Conservation (phyloP, 2,797 vertebrate species). For the Enteromius thamalakanensis region DNA sequence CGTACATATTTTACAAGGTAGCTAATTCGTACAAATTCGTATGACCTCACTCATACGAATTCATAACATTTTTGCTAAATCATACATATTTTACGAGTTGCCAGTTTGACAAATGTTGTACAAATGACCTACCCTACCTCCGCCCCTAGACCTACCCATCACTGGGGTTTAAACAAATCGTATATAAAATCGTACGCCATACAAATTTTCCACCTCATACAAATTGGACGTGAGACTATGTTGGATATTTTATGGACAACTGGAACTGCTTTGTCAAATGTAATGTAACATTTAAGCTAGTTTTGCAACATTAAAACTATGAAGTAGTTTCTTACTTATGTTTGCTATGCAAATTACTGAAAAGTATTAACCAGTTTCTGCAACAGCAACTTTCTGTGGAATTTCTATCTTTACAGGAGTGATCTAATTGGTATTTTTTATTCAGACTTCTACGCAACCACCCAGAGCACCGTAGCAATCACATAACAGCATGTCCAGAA, state of each 20-base stretch:
- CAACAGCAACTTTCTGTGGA: neutral
- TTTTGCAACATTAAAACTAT: neutral
- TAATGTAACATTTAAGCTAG: neutral
- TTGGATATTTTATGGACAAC: neutral
- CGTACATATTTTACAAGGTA: too few relatives aligned
- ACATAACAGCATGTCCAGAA: neutral
- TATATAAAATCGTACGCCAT: too few relatives aligned
- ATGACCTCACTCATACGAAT: too few relatives aligned
- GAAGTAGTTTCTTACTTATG: neutral
- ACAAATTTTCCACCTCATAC: too few relatives aligned
- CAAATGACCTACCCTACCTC: too few relatives aligned
- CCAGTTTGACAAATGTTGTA: too few relatives aligned
- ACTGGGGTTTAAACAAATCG: too few relatives aligned
- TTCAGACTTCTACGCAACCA: neutral
- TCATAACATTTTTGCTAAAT: too few relatives aligned
- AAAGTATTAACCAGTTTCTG: neutral
- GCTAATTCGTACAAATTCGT: too few relatives aligned
- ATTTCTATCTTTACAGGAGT: neutral
- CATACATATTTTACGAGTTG: too few relatives aligned
- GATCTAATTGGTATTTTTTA: neutral
- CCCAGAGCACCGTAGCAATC: neutral
- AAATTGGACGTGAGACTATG: too few relatives aligned
- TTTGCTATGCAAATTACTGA: neutral
- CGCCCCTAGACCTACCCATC: too few relatives aligned
- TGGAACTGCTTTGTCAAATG: neutral